These are phyloP conservation scores for Cheilosia pagana DNA, from an alignment of 2,888 invertebrate genomes.

Conservation along the genomic window DNA sequence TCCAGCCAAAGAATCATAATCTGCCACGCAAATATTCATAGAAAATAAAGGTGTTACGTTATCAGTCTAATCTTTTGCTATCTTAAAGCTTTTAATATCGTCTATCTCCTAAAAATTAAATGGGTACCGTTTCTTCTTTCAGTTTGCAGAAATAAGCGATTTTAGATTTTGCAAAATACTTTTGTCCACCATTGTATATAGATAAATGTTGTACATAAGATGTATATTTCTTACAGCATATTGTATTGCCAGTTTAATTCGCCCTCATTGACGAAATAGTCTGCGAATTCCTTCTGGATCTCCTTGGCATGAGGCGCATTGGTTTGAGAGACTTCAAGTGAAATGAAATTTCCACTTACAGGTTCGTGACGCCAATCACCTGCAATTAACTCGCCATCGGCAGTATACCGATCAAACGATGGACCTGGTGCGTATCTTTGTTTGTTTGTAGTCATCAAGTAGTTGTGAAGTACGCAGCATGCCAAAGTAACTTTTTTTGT, in stretches of 20 bases:
- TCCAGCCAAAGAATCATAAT: too few species aligned
- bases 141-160: too few species aligned
- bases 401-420: neutral
- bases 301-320: neutral
- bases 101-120: too few species aligned
- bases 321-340: neutral
- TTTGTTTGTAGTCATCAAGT: neutral
- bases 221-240: neutral
- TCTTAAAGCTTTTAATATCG: too few species aligned
- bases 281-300: neutral
- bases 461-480: neutral
- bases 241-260: neutral
- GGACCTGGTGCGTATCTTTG: neutral
- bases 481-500: neutral
- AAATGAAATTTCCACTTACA: neutral
- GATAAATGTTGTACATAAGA: too few species aligned
- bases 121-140: too few species aligned
- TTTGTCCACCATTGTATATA: too few species aligned
- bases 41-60: too few species aligned
- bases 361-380: neutral
- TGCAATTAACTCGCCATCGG: neutral
- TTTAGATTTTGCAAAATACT: too few species aligned
- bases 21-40: too few species aligned
- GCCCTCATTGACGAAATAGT: constrained; percentile 1
- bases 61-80: too few species aligned